Evolutionary conservation across 30 jellyfish, hydroid and myxozoan species (phyloP), one percentile per base, ranked within the genome.

Genomic region (Mastigias papua): DNA sequence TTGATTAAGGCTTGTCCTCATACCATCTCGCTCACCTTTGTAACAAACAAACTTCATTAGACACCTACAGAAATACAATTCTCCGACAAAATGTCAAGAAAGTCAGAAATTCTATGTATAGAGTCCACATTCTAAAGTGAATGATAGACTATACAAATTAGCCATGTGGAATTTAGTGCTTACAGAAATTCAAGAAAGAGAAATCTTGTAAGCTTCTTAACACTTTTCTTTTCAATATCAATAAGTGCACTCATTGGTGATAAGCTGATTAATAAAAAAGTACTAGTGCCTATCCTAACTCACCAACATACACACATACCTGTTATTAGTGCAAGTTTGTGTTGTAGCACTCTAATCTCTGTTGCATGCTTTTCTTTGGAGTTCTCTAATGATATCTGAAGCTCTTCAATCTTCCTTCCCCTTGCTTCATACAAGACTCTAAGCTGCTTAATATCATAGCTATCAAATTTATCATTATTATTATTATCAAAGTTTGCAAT

Each of bases 1-100:
- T 50, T 92, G 98, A 54, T 71, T 69, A 2, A 57, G 83, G 81
- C 94, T 92, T 28, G 65, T 51, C 31, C 65, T 69, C 51, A 86
- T 32, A 23, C 98, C 98, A 51, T 92, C 98, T 54, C 88, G 77
- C 65, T 92, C 98, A 33, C 96, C 98, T 92, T 19, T 32, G 26
- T 25, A 54, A 54, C 3, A 15, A 42, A 42, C 13, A 42, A 42
- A 4, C 54, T 4, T 4, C 13, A 42, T 4, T 42, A 42, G 54
- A 42, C 7, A 42, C 7, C 0, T 42, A 4, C 13, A 15, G 13
- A 42, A 42, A 15, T 42, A 42, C 54, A 42, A 42, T 42, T 42
- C 13, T 42, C 13, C 13, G 54, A 42, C 7, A 15, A 42, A 42
- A 15, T 42, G 7, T 42, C 2, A n/a, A n/a, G n/a, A n/a, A n/a